Conservation (phyloP, 1,140 invertebrate species). For the Microvelia longipes region DNA sequence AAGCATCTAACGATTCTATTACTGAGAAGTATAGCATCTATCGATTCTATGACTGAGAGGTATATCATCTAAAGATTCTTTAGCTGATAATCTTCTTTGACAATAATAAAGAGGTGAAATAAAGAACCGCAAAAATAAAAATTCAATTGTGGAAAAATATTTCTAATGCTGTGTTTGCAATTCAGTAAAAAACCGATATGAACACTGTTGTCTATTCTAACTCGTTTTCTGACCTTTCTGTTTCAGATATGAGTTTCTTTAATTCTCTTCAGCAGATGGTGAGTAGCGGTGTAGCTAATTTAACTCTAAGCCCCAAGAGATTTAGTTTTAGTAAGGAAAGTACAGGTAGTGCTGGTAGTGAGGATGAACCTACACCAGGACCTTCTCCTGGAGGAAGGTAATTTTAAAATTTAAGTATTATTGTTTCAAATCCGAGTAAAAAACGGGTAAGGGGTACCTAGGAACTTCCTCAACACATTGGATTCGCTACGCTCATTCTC, state of each 20-base stretch:
- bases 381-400: slow-evolving; percentile 16
- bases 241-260: slow-evolving; percentile 56
- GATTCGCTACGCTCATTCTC: no score
- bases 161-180: slow-evolving; percentile 29
- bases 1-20: no score
- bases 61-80: no score
- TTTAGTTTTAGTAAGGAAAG: slow-evolving; percentile 54
- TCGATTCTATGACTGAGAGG: no score
- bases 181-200: slow-evolving; percentile 29
- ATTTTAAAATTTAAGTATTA: neutral
- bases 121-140: neutral
- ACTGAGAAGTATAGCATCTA: no score
- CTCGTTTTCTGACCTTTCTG: slow-evolving; percentile 23
- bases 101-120: neutral
- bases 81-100: no score
- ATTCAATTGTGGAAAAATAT: slow-evolving; percentile 1
- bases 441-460: no score
- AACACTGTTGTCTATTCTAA: slow-evolving; percentile 28
- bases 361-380: slow-evolving; percentile 23
- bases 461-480: no score
- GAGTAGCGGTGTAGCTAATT: slow-evolving; percentile 55
- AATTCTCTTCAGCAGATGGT: slow-evolving; percentile 65
- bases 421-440: neutral
- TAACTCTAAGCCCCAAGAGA: slow-evolving; percentile 57
- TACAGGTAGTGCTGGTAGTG: slow-evolving; percentile 35